phyloP scores from a whole-genome alignment of 2,113 vertebrate species.

The Nothocercus julius region DNA sequence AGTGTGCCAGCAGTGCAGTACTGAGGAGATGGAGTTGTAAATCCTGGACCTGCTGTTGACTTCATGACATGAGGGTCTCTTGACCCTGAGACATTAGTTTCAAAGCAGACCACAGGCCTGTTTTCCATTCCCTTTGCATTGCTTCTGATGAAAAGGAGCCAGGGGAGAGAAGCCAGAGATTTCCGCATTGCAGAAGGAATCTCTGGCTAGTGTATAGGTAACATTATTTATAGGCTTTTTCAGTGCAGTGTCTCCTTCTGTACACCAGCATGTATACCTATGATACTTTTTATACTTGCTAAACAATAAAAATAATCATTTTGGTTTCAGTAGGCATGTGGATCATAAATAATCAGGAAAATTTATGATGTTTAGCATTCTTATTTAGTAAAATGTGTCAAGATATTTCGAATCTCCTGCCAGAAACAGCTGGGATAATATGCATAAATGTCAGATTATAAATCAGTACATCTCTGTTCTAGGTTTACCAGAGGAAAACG shows the following conservation, averaged over 20 bases:
- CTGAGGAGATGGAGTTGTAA: background rate
- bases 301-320: background rate
- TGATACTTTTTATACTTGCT: background rate
- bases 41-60: background rate
- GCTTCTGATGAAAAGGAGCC: background rate
- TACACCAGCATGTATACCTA: background rate
- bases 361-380: background rate
- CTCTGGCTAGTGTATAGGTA: background rate
- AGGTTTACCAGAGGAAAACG: conserved; percentile 89
- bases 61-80: too few species aligned
- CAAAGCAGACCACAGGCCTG: background rate
- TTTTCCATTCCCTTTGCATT: background rate
- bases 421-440: background rate
- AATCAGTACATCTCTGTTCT: conserved; percentile 3
- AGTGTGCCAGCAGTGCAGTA: background rate
- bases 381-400: background rate
- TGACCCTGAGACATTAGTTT: background rate
- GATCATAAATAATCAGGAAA: background rate
- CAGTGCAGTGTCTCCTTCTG: background rate
- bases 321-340: background rate
- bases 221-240: background rate
- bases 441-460: background rate
- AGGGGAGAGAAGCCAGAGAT: background rate
- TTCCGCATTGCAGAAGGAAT: background rate
- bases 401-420: background rate